phyloP scores from a whole-genome alignment of 2,797 vertebrate species.

The Cirrhinus molitorella region DNA sequence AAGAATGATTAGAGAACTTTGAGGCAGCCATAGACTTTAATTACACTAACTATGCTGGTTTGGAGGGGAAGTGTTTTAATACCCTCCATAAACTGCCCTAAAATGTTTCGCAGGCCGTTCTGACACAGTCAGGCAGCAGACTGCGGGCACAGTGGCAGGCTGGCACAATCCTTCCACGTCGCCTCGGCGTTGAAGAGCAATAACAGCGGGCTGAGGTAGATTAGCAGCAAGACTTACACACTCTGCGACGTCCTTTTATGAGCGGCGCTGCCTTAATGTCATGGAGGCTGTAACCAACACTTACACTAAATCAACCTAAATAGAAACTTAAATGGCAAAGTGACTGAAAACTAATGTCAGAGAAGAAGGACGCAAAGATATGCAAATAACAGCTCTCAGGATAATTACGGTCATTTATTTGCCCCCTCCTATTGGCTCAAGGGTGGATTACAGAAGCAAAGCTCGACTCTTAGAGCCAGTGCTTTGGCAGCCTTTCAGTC shows the following conservation, averaged over 20 bases:
- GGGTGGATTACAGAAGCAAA: constrained; percentile 47
- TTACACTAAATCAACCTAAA: constrained; percentile 51
- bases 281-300: constrained; percentile 42
- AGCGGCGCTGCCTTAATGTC: constrained; percentile 24
- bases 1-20: constrained; percentile 24
- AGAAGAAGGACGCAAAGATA: constrained; percentile 37
- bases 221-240: constrained; percentile 29
- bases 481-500: constrained; percentile 59
- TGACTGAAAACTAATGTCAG: constrained; percentile 39
- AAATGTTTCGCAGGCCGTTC: not conserved
- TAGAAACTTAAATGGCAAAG: constrained; percentile 48
- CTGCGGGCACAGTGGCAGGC: not conserved
- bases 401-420: constrained; percentile 61
- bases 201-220: constrained; percentile 20
- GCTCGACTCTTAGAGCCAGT: constrained; percentile 24
- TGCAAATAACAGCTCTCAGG: constrained; percentile 56
- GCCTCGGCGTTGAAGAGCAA: constrained; percentile 15
- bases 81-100: constrained; percentile 29
- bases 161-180: constrained; percentile 11
- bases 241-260: constrained; percentile 19
- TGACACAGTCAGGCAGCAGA: constrained; percentile 6
- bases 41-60: constrained; percentile 50
- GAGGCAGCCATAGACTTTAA: constrained; percentile 50
- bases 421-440: constrained; percentile 56
- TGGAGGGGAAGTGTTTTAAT: constrained; percentile 43